These are phyloP conservation scores for Xyrauchen texanus DNA, from an alignment of 2,113 vertebrate genomes.

Conservation along the genomic window DNA sequence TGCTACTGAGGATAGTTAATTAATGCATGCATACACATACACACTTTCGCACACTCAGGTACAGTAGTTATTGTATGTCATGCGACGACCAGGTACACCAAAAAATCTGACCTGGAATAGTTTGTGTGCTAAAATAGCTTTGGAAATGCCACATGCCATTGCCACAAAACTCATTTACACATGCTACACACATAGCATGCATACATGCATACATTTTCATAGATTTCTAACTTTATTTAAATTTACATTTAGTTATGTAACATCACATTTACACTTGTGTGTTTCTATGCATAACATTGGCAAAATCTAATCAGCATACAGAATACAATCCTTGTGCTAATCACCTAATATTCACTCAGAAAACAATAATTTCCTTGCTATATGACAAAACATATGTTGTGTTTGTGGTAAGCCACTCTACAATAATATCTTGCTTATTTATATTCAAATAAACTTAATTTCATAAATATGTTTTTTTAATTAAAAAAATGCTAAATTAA, in stretches of 20 bases:
- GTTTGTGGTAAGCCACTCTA: too few species aligned
- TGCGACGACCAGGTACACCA: neutral
- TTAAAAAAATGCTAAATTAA: too few species aligned
- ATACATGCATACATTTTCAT: too few species aligned
- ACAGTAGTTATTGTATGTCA: conserved; percentile 16
- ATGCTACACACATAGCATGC: too few species aligned
- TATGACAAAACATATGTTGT: too few species aligned
- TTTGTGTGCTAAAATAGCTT: neutral
- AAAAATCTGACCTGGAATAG: neutral
- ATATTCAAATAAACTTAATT: too few species aligned
- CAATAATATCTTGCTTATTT: too few species aligned
- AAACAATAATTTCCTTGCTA: too few species aligned
- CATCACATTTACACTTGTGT: neutral
- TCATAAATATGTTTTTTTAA: too few species aligned
- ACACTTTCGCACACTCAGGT: conserved; percentile 21
- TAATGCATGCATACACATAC: conserved; percentile 23
- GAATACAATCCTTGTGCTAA: too few species aligned
- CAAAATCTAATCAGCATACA: too few species aligned
- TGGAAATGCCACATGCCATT: neutral
- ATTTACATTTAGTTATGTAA: neutral
- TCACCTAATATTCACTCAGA: too few species aligned
- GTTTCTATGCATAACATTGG: neutral
- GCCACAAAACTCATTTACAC: neutral
- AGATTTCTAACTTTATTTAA: neutral
- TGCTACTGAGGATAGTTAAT: conserved; percentile 37